Base-by-base conservation (phyloP, 2,797 vertebrate species). In the Eurystomus glaucurus region DNA sequence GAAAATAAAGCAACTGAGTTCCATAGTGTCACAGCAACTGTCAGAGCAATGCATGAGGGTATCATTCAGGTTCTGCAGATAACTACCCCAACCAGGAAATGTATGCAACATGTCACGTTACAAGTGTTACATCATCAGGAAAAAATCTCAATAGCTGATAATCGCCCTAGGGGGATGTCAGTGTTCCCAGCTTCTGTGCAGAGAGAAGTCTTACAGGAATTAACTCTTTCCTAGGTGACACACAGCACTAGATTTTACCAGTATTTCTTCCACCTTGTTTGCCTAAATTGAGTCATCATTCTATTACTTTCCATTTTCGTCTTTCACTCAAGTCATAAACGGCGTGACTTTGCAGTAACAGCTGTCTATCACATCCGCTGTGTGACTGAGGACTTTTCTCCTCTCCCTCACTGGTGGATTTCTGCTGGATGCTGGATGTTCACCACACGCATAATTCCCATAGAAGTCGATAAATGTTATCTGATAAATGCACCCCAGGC, bases 61-160 rank as follows among this genome's bases (percentile, higher is more conserved):
- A 70, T 45, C 28, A 72, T 62, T 91, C 33, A 0, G 10, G 51
- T 55, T 92, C 51, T 92, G 70, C 80, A 88, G 90, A 86, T 76
- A 93, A 72, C 50, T 33, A 52, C 39, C 18, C 35, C 45, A 37
- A 22, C 50, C 46, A 84, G 85, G 88, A 90, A 86, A 79, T 57
- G 37, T 72, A 72, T 96, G 96, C 80, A 82, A 89, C 90, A 95
- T 96, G 96, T 96, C 94, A 97, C 29, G 7, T 94, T 96, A 60
- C 92, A 92, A 58, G 37, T 50, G 57, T 96, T 96, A 96, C 92
- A 94, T 95, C 96, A 96, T 14, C 84, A 91, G 80, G 83, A 83
- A 97, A 97, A 96, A 90, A 96, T 96, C 95, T 94, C 77, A 71
- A 14, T 94, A 88, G 92, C 57, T 92, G 92, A 95, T 95, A 84